Evolutionary conservation across 1,140 invertebrate species (phyloP).

Genomic region (Stegodyphus mimosarum): DNA sequence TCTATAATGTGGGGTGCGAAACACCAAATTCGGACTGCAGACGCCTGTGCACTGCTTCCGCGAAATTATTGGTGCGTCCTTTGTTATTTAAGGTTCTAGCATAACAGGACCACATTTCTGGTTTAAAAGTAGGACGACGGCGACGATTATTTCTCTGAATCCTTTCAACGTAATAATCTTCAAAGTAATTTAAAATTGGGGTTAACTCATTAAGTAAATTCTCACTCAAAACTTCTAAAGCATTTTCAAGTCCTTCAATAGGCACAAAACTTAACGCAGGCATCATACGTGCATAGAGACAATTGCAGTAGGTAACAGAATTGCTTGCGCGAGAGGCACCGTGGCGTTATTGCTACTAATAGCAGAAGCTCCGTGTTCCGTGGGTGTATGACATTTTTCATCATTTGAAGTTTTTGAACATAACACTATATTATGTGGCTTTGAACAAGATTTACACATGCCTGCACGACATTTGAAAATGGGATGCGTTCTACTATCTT

Average conservation of each 20-base stretch:
- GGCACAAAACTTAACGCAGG: neutral
- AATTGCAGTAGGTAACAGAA: no score
- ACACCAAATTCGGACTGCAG: constrained; percentile 55
- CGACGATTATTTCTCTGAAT: neutral
- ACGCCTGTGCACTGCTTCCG: constrained; percentile 60
- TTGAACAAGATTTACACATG: no score
- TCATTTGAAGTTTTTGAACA: no score
- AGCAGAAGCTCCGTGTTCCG: no score
- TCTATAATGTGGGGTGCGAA: constrained; percentile 59
- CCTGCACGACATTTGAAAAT: no score
- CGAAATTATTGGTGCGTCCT: constrained; percentile 62
- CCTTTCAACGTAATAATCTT: constrained; percentile 15
- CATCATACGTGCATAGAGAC: neutral
- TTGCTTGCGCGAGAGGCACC: no score
- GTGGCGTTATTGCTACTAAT: no score
- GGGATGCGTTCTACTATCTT: no score
- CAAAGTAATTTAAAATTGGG: neutral
- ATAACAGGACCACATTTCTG: constrained; percentile 58
- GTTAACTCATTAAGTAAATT: neutral
- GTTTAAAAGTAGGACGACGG: neutral
- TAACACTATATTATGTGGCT: no score
- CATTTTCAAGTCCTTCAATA: neutral
- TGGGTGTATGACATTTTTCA: no score
- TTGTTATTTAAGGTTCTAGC: constrained; percentile 50
- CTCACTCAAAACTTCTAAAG: neutral